A percentile compares a stretch with the other conserved stretches of the same genome.
These are phyloP conservation scores for Lymantria dispar DNA, from an alignment of 2,888 invertebrate species.

Conservation along the genomic window DNA sequence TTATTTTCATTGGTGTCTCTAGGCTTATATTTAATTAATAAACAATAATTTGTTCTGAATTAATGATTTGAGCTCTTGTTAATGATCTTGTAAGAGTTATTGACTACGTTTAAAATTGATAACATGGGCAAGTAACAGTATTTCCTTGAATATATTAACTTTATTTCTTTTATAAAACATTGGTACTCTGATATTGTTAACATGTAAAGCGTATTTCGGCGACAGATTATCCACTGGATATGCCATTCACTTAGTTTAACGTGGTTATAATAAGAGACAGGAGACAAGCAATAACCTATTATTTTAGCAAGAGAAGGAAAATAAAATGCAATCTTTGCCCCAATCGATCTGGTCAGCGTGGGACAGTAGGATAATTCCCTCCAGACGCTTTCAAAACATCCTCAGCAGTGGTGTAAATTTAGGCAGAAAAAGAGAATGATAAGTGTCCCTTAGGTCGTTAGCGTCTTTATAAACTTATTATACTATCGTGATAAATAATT, in stretches of 20 bases:
- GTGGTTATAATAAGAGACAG: no score
- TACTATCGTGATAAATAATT: background rate
- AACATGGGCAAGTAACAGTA: background rate
- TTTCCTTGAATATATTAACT: background rate
- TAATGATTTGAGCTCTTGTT: conserved; percentile 5
- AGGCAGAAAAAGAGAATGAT: background rate
- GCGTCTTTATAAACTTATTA: background rate
- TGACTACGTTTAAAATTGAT: conserved; percentile 4
- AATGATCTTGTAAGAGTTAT: conserved; percentile 10
- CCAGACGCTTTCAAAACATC: no score
- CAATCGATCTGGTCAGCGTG: no score
- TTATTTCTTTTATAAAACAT: background rate
- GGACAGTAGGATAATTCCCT: no score
- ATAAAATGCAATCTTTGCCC: no score
- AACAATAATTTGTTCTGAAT: conserved; percentile 12
- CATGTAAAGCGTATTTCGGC: no score
- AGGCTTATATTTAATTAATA: conserved; percentile 26
- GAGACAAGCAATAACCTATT: no score
- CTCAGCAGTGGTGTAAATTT: no score
- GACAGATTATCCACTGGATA: no score
- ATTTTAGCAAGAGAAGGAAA: no score
- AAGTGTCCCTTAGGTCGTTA: background rate
- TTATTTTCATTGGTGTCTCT: conserved; percentile 24
- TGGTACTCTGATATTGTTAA: background rate
- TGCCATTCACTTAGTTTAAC: no score